phyloP scores from a whole-genome alignment of 2,113 vertebrate species.

The Channa argus region DNA sequence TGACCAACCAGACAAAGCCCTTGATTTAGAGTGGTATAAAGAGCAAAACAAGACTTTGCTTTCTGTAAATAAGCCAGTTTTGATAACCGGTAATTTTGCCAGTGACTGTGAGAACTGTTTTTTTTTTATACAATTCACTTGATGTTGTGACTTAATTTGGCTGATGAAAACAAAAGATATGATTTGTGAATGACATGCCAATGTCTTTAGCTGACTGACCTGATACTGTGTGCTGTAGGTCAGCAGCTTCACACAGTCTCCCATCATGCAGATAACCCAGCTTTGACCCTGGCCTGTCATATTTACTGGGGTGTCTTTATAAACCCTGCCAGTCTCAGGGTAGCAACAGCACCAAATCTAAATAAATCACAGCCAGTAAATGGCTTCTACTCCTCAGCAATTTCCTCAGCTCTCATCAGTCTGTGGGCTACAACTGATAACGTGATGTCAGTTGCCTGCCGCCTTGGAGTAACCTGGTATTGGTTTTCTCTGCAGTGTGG shows the following conservation, averaged over 20 bases:
- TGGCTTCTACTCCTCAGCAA: constrained; percentile 61
- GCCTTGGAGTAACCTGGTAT: constrained; percentile 16
- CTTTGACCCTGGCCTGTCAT: constrained; percentile 31
- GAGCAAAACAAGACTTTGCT: too few species aligned
- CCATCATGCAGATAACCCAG: constrained; percentile 28
- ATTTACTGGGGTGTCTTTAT: constrained; percentile 27
- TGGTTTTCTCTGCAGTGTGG: constrained; percentile 11
- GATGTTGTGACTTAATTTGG: not conserved
- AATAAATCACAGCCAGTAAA: constrained; percentile 70
- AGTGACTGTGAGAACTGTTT: not conserved
- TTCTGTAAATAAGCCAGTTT: too few species aligned
- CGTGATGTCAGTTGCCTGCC: constrained; percentile 48
- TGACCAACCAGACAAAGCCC: not conserved
- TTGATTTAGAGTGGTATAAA: not conserved
- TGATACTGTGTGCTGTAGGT: not conserved
- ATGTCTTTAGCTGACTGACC: too few species aligned
- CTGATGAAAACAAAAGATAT: not conserved
- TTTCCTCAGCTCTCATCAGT: constrained; percentile 67
- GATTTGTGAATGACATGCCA: too few species aligned
- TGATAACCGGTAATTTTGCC: not conserved
- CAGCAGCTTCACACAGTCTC: constrained; percentile 8
- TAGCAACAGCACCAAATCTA: constrained; percentile 51
- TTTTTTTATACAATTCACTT: not conserved
- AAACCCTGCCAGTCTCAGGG: constrained; percentile 46
- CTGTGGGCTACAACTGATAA: constrained; percentile 58